A percentile compares a stretch with the other conserved stretches of the same genome.
phyloP scores from a whole-genome alignment of 2,888 invertebrate species.

The Heliconius charithonia region DNA sequence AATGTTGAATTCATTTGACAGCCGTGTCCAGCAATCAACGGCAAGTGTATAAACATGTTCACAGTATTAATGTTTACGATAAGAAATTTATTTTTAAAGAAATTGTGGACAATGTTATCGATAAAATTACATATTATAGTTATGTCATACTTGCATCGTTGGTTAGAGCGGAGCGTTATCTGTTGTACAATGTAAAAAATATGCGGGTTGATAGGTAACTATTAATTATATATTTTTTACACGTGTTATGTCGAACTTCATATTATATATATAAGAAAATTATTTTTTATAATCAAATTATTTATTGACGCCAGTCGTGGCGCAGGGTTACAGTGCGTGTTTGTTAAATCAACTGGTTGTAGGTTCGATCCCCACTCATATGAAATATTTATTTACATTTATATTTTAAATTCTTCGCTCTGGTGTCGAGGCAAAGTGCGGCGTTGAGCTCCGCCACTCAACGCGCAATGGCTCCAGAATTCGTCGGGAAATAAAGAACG shows the following conservation, averaged over 20 bases:
- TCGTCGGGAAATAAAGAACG: no score
- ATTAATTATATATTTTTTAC: background rate
- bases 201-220: slow-evolving; percentile 16
- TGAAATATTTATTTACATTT: no score
- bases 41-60: slow-evolving; percentile 31
- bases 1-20: slow-evolving; percentile 46
- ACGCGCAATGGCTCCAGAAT: no score
- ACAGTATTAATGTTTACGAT: slow-evolving; percentile 36
- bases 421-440: no score
- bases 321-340: no score
- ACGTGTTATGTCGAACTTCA: background rate
- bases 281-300: no score
- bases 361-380: no score
- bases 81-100: slow-evolving; percentile 32
- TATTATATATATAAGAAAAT: background rate
- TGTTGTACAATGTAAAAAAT: slow-evolving; percentile 7
- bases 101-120: slow-evolving; percentile 14
- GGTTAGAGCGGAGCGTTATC: background rate
- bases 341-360: no score
- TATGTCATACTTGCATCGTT: slow-evolving; percentile 5
- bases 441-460: no score
- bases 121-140: slow-evolving; percentile 15
- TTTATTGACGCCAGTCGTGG: no score
- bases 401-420: no score
- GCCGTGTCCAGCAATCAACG: slow-evolving; percentile 42